These are phyloP conservation scores for Dynastes hyllus DNA, from an alignment of 2,888 invertebrate species.

Conservation along the genomic window DNA sequence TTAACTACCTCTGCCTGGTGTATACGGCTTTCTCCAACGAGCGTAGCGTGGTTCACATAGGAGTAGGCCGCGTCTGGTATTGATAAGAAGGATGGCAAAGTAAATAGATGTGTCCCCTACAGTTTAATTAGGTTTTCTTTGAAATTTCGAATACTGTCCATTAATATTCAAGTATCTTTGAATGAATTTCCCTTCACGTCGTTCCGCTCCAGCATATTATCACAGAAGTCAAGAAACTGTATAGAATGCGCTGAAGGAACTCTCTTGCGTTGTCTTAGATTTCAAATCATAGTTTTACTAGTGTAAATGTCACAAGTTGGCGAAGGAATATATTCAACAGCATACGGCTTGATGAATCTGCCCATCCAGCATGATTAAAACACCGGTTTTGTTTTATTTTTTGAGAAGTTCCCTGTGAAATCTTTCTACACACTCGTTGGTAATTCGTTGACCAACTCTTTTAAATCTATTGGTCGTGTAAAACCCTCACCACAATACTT, in stretches of 20 bases:
- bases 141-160: not conserved
- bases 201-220: not conserved
- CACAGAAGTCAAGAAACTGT: not conserved
- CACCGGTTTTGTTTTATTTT: no score
- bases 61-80: not conserved
- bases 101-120: conserved; percentile 3
- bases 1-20: not conserved
- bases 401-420: no score
- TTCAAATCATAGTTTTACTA: no score
- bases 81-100: conserved; percentile 14
- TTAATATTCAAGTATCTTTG: conserved; percentile 1
- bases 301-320: no score
- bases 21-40: not conserved
- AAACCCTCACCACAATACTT: no score
- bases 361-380: no score
- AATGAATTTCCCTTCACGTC: not conserved
- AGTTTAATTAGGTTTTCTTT: conserved; percentile 1
- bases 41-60: not conserved
- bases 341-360: no score
- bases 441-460: no score
- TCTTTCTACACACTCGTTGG: no score
- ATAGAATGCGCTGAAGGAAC: not conserved
- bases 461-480: no score
- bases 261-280: not conserved
- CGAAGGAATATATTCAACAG: no score